Percentiles rank a stretch among this genome's conserved stretches.
Conservation (phyloP, 2,797 vertebrate genomes). For the Diplodus puntazzo region DNA sequence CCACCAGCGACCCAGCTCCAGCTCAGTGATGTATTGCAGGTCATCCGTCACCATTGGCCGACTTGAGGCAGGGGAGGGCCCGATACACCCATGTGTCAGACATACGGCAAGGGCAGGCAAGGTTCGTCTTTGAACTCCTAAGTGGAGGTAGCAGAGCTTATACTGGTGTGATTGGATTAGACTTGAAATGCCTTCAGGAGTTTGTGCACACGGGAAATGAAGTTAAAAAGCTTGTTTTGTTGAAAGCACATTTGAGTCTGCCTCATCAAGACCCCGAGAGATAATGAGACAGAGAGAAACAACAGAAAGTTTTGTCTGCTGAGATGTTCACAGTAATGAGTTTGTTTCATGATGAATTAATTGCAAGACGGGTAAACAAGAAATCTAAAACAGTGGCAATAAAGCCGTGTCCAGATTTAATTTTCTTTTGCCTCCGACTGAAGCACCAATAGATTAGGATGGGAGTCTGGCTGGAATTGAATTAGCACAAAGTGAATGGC, state of each 20-base stretch:
- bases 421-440: slow-evolving; percentile 57
- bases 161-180: slow-evolving; percentile 50
- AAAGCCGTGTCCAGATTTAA: slow-evolving; percentile 50
- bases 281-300: slow-evolving; percentile 46
- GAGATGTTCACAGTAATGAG: slow-evolving; percentile 43
- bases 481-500: slow-evolving; percentile 69
- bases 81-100: slow-evolving; percentile 50
- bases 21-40: slow-evolving; percentile 50
- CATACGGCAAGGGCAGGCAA: slow-evolving; percentile 30
- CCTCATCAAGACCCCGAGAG: slow-evolving; percentile 34
- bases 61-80: slow-evolving; percentile 23
- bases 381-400: slow-evolving; percentile 22
- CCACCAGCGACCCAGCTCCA: slow-evolving; percentile 27
- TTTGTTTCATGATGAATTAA: slow-evolving; percentile 50
- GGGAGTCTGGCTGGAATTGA: slow-evolving; percentile 60
- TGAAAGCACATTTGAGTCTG: slow-evolving; percentile 25
- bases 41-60: slow-evolving; percentile 60
- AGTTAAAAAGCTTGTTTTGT: slow-evolving; percentile 59
- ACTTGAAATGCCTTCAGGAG: slow-evolving; percentile 47
- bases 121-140: slow-evolving; percentile 62
- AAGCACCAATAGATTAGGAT: slow-evolving; percentile 53
- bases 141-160: slow-evolving; percentile 61
- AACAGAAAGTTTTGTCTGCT: slow-evolving; percentile 23
- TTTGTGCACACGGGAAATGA: slow-evolving; percentile 50
- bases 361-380: slow-evolving; percentile 51